Evolutionary conservation across 2,888 invertebrate genomes (phyloP).

Genomic region (Griposia aprilina): DNA sequence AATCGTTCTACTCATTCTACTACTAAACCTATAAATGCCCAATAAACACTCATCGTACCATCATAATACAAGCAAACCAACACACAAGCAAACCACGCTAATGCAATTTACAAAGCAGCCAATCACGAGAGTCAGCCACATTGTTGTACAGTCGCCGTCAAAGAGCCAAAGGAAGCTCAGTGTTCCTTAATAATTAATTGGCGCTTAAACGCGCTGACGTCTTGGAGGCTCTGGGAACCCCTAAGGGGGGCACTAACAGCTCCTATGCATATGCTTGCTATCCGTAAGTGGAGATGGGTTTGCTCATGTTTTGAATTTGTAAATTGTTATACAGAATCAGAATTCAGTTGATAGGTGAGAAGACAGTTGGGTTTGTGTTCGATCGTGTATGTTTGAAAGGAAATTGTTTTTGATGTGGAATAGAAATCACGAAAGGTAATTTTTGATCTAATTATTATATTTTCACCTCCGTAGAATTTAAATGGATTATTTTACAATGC

Average conservation of each 20-base stretch:
- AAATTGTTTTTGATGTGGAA: slow-evolving; percentile 3
- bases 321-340: slow-evolving; percentile 65
- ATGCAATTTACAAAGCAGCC: slow-evolving; percentile 88
- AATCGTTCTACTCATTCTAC: not conserved
- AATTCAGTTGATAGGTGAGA: slow-evolving; percentile 52
- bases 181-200: slow-evolving; percentile 89
- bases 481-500: not conserved
- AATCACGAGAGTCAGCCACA: slow-evolving; percentile 87
- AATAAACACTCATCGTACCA: slow-evolving; percentile 35
- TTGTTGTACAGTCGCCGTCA: slow-evolving; percentile 88
- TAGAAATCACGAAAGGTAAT: not conserved
- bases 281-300: slow-evolving; percentile 75
- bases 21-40: slow-evolving; percentile 23
- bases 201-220: slow-evolving; percentile 89
- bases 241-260: slow-evolving; percentile 83
- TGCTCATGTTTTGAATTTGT: slow-evolving; percentile 73
- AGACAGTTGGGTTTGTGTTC: slow-evolving; percentile 8
- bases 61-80: slow-evolving; percentile 60
- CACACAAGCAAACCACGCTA: slow-evolving; percentile 79
- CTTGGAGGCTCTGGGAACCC: slow-evolving; percentile 85
- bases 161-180: slow-evolving; percentile 88
- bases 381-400: slow-evolving; percentile 15
- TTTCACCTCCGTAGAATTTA: not conserved
- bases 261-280: slow-evolving; percentile 81
- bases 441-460: not conserved